Percentiles rank a stretch among this genome's conserved stretches.
Evolutionary conservation across 2,113 vertebrate species (phyloP).

Genomic region (Poecilia latipinna): DNA sequence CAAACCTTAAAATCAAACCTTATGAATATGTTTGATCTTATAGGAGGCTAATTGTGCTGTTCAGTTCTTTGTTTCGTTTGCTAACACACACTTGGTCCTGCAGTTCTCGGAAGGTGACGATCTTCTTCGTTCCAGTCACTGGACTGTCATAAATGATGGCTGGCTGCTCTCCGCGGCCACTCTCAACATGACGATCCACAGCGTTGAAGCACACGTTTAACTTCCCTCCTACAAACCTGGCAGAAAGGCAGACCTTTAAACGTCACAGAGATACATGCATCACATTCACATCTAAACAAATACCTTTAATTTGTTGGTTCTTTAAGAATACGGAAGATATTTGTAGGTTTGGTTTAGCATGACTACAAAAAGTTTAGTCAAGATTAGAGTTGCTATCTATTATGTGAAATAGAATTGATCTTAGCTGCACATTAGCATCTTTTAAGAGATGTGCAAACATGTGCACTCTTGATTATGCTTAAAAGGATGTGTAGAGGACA

Average conservation of each 20-base stretch:
- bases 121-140: conserved; percentile 87
- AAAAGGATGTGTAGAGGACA: neutral
- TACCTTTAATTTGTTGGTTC: neutral
- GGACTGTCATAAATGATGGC: conserved; percentile 96
- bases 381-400: neutral
- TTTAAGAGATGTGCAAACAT: neutral
- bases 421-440: neutral
- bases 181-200: conserved; percentile 91
- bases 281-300: neutral
- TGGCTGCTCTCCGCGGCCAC: conserved; percentile 85
- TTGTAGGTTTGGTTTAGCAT: neutral
- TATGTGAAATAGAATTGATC: neutral
- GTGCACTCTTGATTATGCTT: neutral
- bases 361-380: neutral
- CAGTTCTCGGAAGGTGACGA: conserved; percentile 88
- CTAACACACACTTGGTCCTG: conserved; percentile 83
- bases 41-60: neutral
- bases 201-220: conserved; percentile 96
- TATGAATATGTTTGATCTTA: neutral
- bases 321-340: neutral
- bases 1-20: neutral
- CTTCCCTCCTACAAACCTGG: conserved; percentile 92
- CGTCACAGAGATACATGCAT: neutral
- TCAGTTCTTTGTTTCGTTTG: neutral
- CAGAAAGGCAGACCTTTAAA: neutral